These are phyloP conservation scores for Mechanitis messenoides DNA, from an alignment of 2,888 invertebrate genomes.

Conservation along the genomic window DNA sequence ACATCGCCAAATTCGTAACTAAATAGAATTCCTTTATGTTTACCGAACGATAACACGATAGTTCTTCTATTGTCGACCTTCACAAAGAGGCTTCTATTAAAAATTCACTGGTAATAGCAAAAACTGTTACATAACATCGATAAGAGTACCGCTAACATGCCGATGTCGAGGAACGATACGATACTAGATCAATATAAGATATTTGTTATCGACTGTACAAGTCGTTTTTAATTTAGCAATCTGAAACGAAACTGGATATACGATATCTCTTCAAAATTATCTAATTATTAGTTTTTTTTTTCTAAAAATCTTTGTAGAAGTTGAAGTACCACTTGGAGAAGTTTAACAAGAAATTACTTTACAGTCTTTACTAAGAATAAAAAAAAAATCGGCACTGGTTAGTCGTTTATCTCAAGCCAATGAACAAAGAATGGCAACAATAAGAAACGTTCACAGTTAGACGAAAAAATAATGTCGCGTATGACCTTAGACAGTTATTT, in stretches of 20 bases:
- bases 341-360: too few species aligned
- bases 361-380: neutral
- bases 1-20: slow-evolving; percentile 22
- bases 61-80: slow-evolving; percentile 33
- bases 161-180: slow-evolving; percentile 19
- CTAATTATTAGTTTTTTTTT: too few species aligned
- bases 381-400: slow-evolving; percentile 20
- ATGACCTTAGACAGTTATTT: slow-evolving; percentile 41
- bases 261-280: too few species aligned
- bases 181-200: too few species aligned
- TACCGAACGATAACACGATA: slow-evolving; percentile 32
- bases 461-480: slow-evolving; percentile 60
- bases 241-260: too few species aligned
- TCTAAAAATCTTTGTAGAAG: too few species aligned
- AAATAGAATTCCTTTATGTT: slow-evolving; percentile 29
- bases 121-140: slow-evolving; percentile 51
- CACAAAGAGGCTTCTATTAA: slow-evolving; percentile 42
- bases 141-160: slow-evolving; percentile 41
- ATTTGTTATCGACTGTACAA: too few species aligned
- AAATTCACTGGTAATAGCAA: slow-evolving; percentile 47
- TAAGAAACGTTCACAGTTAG: slow-evolving; percentile 58
- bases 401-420: slow-evolving; percentile 15
- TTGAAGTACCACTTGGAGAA: too few species aligned
- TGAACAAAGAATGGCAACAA: slow-evolving; percentile 41
- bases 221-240: too few species aligned